These are phyloP conservation scores for Heterotis niloticus DNA, from an alignment of 2,113 vertebrate species.

Conservation along the genomic window DNA sequence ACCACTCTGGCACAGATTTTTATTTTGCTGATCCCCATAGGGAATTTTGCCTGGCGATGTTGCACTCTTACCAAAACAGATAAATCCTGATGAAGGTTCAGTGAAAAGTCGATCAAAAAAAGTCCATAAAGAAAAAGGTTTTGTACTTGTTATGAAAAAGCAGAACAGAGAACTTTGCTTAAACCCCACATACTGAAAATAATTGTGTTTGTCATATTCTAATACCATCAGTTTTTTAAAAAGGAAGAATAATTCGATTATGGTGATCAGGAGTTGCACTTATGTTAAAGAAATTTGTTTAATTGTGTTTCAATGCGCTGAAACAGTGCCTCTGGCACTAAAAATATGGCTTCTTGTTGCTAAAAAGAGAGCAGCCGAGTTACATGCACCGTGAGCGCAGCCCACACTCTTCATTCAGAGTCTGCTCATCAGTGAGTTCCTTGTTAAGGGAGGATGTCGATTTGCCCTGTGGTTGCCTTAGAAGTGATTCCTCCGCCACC, in stretches of 20 bases:
- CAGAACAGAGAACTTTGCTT: too few relatives aligned
- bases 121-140: too few relatives aligned
- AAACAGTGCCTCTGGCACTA: neutral
- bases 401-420: slow-evolving; percentile 15
- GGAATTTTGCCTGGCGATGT: too few relatives aligned
- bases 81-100: too few relatives aligned
- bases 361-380: neutral
- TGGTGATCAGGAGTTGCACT: neutral
- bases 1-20: too few relatives aligned
- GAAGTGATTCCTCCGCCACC: neutral
- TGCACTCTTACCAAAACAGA: too few relatives aligned
- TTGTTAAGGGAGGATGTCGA: slow-evolving; percentile 6
- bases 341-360: neutral
- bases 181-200: too few relatives aligned
- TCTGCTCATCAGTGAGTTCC: slow-evolving; percentile 18
- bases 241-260: neutral
- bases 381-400: neutral
- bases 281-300: neutral
- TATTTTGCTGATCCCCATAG: too few relatives aligned
- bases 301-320: neutral
- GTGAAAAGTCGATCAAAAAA: too few relatives aligned
- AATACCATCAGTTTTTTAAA: neutral
- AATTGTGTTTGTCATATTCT: neutral
- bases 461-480: neutral
- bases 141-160: too few relatives aligned